Percentiles rank a stretch among this genome's conserved stretches.
Conservation (phyloP, 2,888 invertebrate genomes). For the Eristalinus aeneus region DNA sequence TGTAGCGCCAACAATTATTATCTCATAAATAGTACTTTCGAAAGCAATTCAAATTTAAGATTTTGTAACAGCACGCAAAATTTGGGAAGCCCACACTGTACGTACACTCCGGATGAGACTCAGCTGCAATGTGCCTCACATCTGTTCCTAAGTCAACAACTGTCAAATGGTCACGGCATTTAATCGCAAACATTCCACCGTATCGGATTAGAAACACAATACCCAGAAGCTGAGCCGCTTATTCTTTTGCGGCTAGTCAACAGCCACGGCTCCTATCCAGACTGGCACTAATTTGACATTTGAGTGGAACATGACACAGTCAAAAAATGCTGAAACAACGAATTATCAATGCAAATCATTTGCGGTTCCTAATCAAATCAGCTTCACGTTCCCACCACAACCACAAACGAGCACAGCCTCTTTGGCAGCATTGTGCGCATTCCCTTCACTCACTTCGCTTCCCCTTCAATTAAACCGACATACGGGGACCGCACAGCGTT, state of each 20-base stretch:
- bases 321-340: background rate
- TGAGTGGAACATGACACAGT: background rate
- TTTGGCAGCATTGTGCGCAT: constrained; percentile 24
- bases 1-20: too few species aligned
- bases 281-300: background rate
- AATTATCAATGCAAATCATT: constrained; percentile 29
- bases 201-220: background rate
- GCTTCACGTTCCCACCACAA: constrained; percentile 33
- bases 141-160: background rate
- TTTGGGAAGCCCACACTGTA: too few species aligned
- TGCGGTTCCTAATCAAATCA: constrained; percentile 25
- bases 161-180: background rate
- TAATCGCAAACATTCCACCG: background rate
- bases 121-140: background rate
- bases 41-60: too few species aligned
- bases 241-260: background rate
- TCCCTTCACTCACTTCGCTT: constrained; percentile 22
- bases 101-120: too few species aligned
- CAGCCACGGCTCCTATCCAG: background rate
- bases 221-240: background rate
- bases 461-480: constrained; percentile 35
- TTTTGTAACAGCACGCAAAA: too few species aligned
- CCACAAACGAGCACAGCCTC: constrained; percentile 12
- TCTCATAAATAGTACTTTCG: too few species aligned
- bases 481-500: constrained; percentile 54